These are phyloP conservation scores for Rallus limicola DNA, from an alignment of 2,113 vertebrate species.

Conservation along the genomic window DNA sequence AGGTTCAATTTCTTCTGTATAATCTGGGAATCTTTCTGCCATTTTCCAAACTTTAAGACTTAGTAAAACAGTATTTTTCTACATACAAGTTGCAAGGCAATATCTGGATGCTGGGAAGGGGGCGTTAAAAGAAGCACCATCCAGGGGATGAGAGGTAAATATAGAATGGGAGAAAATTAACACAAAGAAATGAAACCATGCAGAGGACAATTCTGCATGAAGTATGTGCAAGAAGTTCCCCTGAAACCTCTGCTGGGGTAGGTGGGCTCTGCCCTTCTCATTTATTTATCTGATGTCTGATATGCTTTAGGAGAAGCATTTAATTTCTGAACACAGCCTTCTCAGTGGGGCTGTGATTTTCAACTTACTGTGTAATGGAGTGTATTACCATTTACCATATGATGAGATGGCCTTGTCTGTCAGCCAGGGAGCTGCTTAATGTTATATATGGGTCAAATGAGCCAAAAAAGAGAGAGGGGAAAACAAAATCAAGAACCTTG, in stretches of 20 bases:
- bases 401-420: slow-evolving; percentile 73
- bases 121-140: background rate
- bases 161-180: background rate
- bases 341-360: slow-evolving; percentile 71
- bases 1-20: background rate
- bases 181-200: background rate
- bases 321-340: slow-evolving; percentile 58
- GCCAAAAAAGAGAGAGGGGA: slow-evolving; percentile 37
- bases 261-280: background rate
- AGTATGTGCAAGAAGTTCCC: background rate
- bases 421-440: slow-evolving; percentile 72
- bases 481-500: slow-evolving; percentile 28
- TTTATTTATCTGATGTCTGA: slow-evolving; percentile 26
- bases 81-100: background rate
- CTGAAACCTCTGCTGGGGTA: background rate
- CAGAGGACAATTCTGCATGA: background rate
- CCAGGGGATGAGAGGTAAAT: background rate
- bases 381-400: slow-evolving; percentile 75
- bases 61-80: background rate
- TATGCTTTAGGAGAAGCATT: slow-evolving; percentile 48
- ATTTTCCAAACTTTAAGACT: background rate
- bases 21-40: background rate
- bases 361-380: slow-evolving; percentile 76
- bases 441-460: slow-evolving; percentile 77
- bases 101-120: background rate